These are phyloP conservation scores for Sebastes iracundus DNA, from an alignment of 2,797 vertebrate species.

Conservation along the genomic window DNA sequence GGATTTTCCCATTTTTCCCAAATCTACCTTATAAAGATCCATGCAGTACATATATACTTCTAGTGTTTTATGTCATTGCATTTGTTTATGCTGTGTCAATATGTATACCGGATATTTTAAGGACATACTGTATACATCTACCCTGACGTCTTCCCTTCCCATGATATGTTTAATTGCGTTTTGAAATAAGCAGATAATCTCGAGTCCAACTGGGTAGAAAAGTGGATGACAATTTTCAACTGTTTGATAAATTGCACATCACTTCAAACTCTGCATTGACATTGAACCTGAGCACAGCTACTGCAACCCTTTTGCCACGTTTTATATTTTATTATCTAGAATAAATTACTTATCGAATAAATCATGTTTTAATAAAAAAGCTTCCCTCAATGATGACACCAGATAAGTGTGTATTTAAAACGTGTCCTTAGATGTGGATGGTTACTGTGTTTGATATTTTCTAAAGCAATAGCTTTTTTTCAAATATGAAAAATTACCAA, in stretches of 20 bases:
- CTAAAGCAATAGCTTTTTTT: not conserved
- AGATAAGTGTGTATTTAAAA: not conserved
- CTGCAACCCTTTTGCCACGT: not conserved
- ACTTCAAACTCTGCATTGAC: not conserved
- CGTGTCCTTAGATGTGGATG: not conserved
- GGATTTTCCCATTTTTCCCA: not conserved
- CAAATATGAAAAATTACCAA: not conserved
- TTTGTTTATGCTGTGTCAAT: not conserved
- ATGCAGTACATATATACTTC: not conserved
- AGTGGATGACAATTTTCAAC: not conserved
- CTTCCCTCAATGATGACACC: not conserved
- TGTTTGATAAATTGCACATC: not conserved
- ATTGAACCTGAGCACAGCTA: not conserved
- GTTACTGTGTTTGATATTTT: not conserved
- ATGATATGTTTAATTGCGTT: no score
- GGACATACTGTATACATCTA: not conserved
- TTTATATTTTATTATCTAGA: not conserved
- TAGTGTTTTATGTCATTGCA: not conserved
- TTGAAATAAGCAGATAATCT: not conserved
- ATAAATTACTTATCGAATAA: not conserved
- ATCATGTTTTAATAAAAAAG: not conserved
- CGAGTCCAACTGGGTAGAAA: not conserved
- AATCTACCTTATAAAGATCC: not conserved
- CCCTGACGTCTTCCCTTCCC: no score
- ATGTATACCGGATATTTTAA: not conserved